phyloP scores from a whole-genome alignment of 2,888 invertebrate genomes.

The Drosophila mimica region DNA sequence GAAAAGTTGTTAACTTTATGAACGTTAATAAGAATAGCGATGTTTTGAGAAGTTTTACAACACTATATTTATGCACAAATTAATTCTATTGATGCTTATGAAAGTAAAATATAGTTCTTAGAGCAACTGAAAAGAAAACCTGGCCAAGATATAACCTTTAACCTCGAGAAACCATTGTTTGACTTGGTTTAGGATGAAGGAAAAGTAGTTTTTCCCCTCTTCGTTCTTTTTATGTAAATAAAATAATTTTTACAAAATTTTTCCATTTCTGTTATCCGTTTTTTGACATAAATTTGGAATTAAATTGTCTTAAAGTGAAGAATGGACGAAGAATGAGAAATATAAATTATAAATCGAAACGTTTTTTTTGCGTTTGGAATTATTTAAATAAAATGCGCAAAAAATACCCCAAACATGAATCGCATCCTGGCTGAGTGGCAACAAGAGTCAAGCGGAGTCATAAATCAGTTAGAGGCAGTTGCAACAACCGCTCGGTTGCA shows the following conservation, averaged over 20 bases:
- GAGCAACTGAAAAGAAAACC: neutral
- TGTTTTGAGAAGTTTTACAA: neutral
- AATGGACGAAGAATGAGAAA: neutral
- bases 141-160: accelerated
- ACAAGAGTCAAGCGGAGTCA: neutral
- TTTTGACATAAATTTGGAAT: neutral
- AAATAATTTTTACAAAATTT: too few relatives aligned
- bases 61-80: neutral
- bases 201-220: too few relatives aligned
- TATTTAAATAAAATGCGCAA: too few relatives aligned
- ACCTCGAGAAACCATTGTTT: too few relatives aligned
- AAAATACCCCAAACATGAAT: neutral
- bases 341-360: neutral
- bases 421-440: neutral
- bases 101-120: neutral
- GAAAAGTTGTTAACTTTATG: neutral
- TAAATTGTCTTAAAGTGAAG: neutral
- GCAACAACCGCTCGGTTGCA: neutral
- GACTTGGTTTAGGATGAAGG: too few relatives aligned
- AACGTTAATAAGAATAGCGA: neutral
- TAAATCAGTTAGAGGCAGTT: neutral
- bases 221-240: neutral
- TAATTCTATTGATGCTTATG: neutral
- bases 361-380: too few relatives aligned
- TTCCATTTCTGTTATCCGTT: neutral